Base-by-base conservation (phyloP, 37 sponge, comb jelly and placozoan species). In the Aplysina aerophoba region DNA sequence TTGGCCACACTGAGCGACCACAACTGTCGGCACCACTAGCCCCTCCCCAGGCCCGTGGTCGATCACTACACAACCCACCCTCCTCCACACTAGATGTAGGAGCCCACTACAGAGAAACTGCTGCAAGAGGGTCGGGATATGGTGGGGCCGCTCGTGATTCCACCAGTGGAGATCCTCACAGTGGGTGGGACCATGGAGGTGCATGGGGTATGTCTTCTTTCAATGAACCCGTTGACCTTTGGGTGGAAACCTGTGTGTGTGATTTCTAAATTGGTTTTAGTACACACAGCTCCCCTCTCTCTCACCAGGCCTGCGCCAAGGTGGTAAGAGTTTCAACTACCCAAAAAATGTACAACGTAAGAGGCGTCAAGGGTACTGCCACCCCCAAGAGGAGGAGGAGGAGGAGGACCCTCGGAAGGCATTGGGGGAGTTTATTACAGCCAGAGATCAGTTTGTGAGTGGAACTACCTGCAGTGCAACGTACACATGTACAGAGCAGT, bases 391-490 rank as follows among this genome's bases (percentile, higher is more conserved):
- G 12, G 38, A 83, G 38, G 85, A 84, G n/a, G 67, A 13, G 17
- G 66, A 53, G 22, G 67, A 31, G 36, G 55, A 44, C 28, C 17
- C 30, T 4, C 41, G 59, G 60, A 54, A 59, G 28, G 44, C 36
- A 38, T 69, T 41, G 30, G n/a, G 33, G 84, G 73, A 81, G 27
- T 93, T 93, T 64, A 79, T 90, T 15, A 87, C 93, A 50, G 93
- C 93, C 27, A 79, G 85, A 36, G 89, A 93, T 64, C 90, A 93
- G 56, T 75, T 80, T 83, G 92, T 92, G 56, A 81, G 65, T 21
- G 74, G 15, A 15, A 68, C 15, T 68, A 15, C 14, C 27, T 68
- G 33, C 15, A 22, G 31, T 68, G 20, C 33, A 68, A n/a, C 15
- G 15, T 68, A 68, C 33, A 27, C 27, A n/a, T 20, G 85, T 69